These are phyloP conservation scores for Campoletis raptor DNA, from an alignment of 2,888 invertebrate genomes.

Conservation along the genomic window DNA sequence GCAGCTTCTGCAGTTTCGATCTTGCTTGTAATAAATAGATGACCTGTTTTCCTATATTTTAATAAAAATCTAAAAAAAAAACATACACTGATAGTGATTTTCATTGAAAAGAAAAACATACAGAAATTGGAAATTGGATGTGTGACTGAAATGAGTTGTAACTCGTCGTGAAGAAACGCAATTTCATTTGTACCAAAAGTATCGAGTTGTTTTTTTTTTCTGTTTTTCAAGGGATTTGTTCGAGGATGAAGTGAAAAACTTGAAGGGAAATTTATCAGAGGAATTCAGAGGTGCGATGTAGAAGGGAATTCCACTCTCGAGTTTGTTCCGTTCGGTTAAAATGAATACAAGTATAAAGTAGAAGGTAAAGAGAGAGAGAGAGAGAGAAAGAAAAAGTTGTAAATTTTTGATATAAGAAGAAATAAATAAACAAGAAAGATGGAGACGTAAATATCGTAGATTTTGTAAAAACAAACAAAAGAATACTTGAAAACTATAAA, in stretches of 20 bases:
- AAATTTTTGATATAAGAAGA: not conserved
- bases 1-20: not conserved
- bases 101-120: not conserved
- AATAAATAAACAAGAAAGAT: not conserved
- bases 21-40: not conserved
- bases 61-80: not conserved
- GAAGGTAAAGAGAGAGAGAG: not conserved
- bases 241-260: not conserved
- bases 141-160: not conserved
- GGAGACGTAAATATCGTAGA: not conserved
- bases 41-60: not conserved
- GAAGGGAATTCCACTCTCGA: constrained; percentile 17
- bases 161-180: not conserved
- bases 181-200: not conserved
- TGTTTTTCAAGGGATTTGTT: not conserved
- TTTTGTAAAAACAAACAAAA: constrained; percentile 1
- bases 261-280: constrained; percentile 19
- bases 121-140: not conserved
- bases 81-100: not conserved
- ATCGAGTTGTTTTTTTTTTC: not conserved
- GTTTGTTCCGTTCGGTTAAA: not conserved
- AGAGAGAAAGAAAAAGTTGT: not conserved
- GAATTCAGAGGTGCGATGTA: not conserved
- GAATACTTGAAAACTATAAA: constrained; percentile 19
- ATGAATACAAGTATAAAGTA: constrained; percentile 8